phyloP scores from a whole-genome alignment of 1,140 invertebrate genomes.

The Phenacoccus solenopsis region DNA sequence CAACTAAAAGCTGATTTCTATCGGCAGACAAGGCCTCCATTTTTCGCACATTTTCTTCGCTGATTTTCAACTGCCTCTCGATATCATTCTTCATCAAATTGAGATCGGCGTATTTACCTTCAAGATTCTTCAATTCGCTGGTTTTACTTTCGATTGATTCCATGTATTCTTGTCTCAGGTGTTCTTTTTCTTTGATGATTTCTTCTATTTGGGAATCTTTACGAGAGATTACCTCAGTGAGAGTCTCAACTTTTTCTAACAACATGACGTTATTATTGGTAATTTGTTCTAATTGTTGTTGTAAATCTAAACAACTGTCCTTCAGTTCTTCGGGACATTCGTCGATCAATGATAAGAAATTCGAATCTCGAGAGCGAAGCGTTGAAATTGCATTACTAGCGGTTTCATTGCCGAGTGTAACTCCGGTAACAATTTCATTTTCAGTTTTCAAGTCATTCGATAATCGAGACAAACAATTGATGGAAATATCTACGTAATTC shows the following conservation, averaged over 20 bases:
- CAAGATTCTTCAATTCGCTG: neutral
- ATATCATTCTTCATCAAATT: neutral
- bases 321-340: neutral
- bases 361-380: neutral
- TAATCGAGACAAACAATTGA: neutral
- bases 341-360: neutral
- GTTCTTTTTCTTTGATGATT: neutral
- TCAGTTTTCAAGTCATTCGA: neutral
- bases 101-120: neutral
- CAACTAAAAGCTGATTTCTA: constrained; percentile 21
- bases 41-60: constrained; percentile 36
- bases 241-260: neutral
- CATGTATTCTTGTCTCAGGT: neutral
- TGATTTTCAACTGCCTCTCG: constrained; percentile 24
- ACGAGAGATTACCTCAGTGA: neutral
- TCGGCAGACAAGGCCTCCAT: constrained; percentile 34
- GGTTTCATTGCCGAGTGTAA: neutral
- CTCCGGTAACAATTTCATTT: neutral
- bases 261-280: neutral
- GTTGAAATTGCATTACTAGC: neutral
- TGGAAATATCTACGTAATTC: neutral
- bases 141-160: neutral
- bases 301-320: neutral
- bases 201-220: neutral
- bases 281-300: neutral